A percentile compares a stretch with the other conserved stretches of the same genome.
phyloP scores from a whole-genome alignment of 1,140 invertebrate genomes.

The Drosophila chauvacae region DNA sequence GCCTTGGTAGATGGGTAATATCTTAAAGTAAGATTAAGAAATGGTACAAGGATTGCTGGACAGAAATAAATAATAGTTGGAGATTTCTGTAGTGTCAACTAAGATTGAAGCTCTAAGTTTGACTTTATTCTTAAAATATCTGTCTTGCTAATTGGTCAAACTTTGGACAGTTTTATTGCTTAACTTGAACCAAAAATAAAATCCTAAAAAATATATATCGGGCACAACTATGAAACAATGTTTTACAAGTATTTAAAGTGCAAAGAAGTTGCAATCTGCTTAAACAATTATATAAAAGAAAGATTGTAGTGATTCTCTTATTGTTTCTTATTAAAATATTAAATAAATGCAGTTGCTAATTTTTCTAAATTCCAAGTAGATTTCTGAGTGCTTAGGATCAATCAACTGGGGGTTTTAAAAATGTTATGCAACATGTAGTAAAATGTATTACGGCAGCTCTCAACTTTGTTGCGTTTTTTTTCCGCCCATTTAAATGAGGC shows the following conservation, averaged over 20 bases:
- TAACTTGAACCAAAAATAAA: no score
- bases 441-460: not conserved
- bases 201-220: no score
- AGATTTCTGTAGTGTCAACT: no score
- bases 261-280: not conserved
- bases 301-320: no score
- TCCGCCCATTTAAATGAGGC: slow-evolving; percentile 7
- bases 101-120: not conserved
- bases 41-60: not conserved
- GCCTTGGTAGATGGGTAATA: not conserved
- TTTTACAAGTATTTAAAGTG: no score
- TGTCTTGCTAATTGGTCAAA: not conserved
- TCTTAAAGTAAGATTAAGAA: not conserved
- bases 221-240: not conserved
- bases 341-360: not conserved
- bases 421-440: not conserved
- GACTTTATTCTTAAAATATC: not conserved
- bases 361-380: not conserved
- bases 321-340: not conserved
- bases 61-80: not conserved
- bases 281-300: not conserved
- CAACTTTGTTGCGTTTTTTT: slow-evolving; percentile 6
- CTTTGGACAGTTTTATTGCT: no score
- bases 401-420: not conserved
- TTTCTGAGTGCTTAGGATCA: not conserved